phyloP scores from a whole-genome alignment of 2,797 vertebrate species.

The Passerculus sandwichensis region DNA sequence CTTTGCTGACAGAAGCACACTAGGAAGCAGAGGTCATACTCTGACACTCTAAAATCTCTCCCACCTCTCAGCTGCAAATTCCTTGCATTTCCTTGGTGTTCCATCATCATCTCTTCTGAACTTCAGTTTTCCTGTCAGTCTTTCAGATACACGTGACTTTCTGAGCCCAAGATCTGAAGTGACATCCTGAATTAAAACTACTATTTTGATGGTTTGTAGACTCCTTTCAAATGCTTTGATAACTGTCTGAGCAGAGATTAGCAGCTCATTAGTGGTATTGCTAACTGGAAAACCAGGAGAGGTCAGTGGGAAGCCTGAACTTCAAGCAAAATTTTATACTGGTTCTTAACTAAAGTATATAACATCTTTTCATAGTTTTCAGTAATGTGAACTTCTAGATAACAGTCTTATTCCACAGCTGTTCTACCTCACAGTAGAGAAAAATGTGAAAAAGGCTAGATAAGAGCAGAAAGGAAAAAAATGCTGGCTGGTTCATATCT shows the following conservation, averaged over 20 bases:
- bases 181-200: not conserved
- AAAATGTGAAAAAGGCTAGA: not conserved
- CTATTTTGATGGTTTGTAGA: not conserved
- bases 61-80: not conserved
- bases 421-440: not conserved
- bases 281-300: not conserved
- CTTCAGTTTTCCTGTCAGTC: not conserved
- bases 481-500: not conserved
- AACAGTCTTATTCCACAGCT: not conserved
- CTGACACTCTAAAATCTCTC: not conserved
- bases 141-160: not conserved
- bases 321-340: not conserved
- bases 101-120: not conserved
- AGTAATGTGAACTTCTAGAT: not conserved
- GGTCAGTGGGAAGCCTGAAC: not conserved
- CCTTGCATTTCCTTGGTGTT: not conserved
- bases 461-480: not conserved
- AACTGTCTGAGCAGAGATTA: not conserved
- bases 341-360: not conserved
- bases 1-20: not conserved
- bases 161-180: not conserved
- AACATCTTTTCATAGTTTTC: not conserved
- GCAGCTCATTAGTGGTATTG: not conserved
- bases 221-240: not conserved
- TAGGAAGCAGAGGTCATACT: not conserved